Percentiles rank a stretch among this genome's conserved stretches.
Evolutionary conservation across 2,113 vertebrate species (phyloP).

Genomic region (western clawed frog (Xenopus tropicalis)): UCB_Xtro_10.0 CM004446.2:76401501-76402000

Average conservation of each 20-base stretch:
- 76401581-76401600: too few species aligned
- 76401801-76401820: background rate
- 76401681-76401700: background rate
- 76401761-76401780: background rate
- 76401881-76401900: background rate
- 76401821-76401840: background rate
- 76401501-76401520: too few species aligned
- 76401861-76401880: background rate
- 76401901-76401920: background rate
- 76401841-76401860: background rate
- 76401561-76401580: too few species aligned
- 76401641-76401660: too few species aligned
- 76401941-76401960: slow-evolving; percentile 43
- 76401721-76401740: background rate
- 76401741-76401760: background rate
- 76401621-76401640: too few species aligned
- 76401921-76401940: slow-evolving; percentile 44
- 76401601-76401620: too few species aligned
- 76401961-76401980: slow-evolving; percentile 41
- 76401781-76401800: background rate
- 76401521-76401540: too few species aligned
- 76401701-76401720: background rate
- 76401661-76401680: background rate
- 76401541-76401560: too few species aligned
- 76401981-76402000: slow-evolving; percentile 42